Evolutionary conservation across 2,113 vertebrate species (phyloP), one percentile per base, ranked within the genome.

Genomic region (Vombatus ursinus): DNA sequence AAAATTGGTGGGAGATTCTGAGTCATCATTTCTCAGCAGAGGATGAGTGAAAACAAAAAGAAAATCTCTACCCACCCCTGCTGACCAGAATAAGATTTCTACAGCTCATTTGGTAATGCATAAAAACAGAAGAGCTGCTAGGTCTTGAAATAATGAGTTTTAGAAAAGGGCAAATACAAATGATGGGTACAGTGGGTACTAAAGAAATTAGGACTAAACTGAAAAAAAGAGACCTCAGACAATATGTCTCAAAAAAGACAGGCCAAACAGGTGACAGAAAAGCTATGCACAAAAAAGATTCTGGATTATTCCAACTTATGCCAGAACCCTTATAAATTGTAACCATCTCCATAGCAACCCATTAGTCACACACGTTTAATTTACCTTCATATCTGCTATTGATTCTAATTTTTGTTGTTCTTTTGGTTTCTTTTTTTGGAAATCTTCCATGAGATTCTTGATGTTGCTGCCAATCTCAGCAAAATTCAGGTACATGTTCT

Each of bases 401-500:
- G 99, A 99, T 96, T 99, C 99, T 95, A 99, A 98, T 96, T 99
- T 99, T 98, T 99, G 99, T 93, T 99, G 99, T 53, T 98, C 99
- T 97, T 99, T 99, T 0, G 99, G 99, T 84, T 99, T 99, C 97
- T 99, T 99, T 98, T 99, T 99, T 98, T 99, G 99, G 96, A 99
- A 99, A 95, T 99, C 99, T 95, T 99, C 99, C 99, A 99, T 99
- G 61, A 99, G 98, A 97, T 99, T 99, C 98, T 99, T 99, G 96
- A 99, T 99, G 98, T 99, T 99, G 92, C 99, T 99, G 96, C 99
- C 99, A 2, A 99, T 99, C 96, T 99, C 99, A 0, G 99, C 99
- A 0, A 99, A 99, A 98, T 99, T 99, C 98, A 99, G 98, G 98
- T 99, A 99, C 99, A 99, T 98, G 98, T 99, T 99, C 99, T 99